Evolutionary conservation across 2,113 vertebrate species (phyloP), one percentile per base, ranked within the genome.

Genomic region (Hemibagrus wyckioides): DNA sequence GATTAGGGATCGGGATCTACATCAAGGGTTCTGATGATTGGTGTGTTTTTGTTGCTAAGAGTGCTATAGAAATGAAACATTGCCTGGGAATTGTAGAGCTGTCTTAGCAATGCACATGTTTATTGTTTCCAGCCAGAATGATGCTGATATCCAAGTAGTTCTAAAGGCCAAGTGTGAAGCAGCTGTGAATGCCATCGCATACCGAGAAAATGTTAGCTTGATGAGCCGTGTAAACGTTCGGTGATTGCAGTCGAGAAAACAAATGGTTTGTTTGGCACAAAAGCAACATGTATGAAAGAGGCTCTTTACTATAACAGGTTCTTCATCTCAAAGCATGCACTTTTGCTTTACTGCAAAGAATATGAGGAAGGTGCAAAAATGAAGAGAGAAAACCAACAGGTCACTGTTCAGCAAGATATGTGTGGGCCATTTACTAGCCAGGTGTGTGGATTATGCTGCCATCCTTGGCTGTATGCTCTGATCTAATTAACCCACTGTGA

Each of bases 401-500:
- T 23, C 6, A 23, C 17, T 80, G 9, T 80, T 80, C 30, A 33
- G 52, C 15, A 15, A 56, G 52, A 80, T 80, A 30, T 56, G 76
- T 79, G 50, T 80, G 50, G 50, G 77, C 77, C 9, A 56, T 56
- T 80, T 33, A 80, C 1, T 2, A 41, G 80, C 39, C 80, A 63
- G 56, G 57, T 82, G 80, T 82, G 36, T 44, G 17, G 52, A 41
- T 61, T 36, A 10, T 30, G 61, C 80, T 48, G 23, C 71, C 41
- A 48, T 15, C 6, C 28, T 7, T 4, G 50, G 17, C 21, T 54
- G 76, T 54, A 56, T 56, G 7, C 15, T 54, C 63, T 86, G 80
- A 84, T 73, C 71, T 57, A 87, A 87, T 87, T 87, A 89, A 87
- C 30, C 87, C 50, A 30, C 61, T n/a, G 77, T 63, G 80, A 75